Evolutionary conservation across 2,113 vertebrate species (phyloP).

Genomic region (Aphyosemion australe): DNA sequence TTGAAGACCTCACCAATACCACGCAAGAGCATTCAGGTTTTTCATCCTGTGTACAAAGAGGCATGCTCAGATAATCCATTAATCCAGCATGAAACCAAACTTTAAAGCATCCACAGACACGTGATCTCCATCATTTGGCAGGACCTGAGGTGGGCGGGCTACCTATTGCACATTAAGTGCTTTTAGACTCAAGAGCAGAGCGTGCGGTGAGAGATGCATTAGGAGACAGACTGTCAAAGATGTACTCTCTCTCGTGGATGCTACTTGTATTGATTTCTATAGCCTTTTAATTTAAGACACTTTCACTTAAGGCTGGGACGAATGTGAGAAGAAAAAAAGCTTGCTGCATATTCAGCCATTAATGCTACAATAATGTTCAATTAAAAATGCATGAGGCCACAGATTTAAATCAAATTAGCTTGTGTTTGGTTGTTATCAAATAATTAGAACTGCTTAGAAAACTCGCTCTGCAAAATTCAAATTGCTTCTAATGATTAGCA

Average conservation of each 20-base stretch:
- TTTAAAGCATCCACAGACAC: constrained; percentile 67
- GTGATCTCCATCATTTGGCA: constrained; percentile 56
- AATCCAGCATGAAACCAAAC: constrained; percentile 71
- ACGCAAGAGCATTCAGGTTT: too few species aligned
- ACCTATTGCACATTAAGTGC: constrained; percentile 70
- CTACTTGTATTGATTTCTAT: constrained; percentile 77
- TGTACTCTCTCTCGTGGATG: constrained; percentile 60
- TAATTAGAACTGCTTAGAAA: constrained; percentile 84
- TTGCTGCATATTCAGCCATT: constrained; percentile 81
- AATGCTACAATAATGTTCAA: constrained; percentile 88
- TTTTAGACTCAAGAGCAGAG: constrained; percentile 65
- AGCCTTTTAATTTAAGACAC: constrained; percentile 80
- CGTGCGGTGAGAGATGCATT: constrained; percentile 71
- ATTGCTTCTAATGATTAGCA: constrained; percentile 85
- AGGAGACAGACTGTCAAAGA: constrained; percentile 62
- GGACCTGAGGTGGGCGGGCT: constrained; percentile 56
- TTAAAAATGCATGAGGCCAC: constrained; percentile 88
- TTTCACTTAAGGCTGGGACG: constrained; percentile 71
- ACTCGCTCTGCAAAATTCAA: constrained; percentile 82
- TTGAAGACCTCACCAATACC: too few species aligned
- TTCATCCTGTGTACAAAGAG: constrained; percentile 26
- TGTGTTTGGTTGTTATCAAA: constrained; percentile 86
- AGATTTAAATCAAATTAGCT: constrained; percentile 77
- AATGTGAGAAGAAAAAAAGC: constrained; percentile 63
- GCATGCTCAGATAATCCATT: constrained; percentile 58